Conservation (phyloP, 2,888 invertebrate genomes). For the Andrena camellia region DNA sequence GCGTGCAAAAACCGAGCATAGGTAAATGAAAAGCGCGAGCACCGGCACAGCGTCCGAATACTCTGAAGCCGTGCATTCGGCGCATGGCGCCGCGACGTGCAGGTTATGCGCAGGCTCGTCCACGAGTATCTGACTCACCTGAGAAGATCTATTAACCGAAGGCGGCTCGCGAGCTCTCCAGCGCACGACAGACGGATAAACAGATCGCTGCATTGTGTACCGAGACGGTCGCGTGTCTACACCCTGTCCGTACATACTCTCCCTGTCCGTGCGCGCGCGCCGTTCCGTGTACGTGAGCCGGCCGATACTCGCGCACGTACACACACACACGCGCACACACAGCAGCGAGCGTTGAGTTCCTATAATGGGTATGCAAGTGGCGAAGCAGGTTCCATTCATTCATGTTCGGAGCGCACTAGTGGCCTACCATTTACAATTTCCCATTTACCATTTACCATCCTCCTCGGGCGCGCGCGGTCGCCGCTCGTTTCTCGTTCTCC, state of each 20-base stretch:
- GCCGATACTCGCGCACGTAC: constrained; percentile 54
- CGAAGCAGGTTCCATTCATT: constrained; percentile 84
- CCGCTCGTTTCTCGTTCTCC: constrained; percentile 67
- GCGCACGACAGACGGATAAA: constrained; percentile 65
- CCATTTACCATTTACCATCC: constrained; percentile 80
- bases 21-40: background rate
- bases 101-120: background rate
- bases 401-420: constrained; percentile 80
- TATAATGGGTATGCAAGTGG: constrained; percentile 83
- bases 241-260: constrained; percentile 34
- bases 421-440: constrained; percentile 83
- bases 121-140: background rate
- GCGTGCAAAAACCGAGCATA: background rate
- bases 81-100: background rate
- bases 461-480: constrained; percentile 71
- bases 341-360: constrained; percentile 67
- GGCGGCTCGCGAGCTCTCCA: constrained; percentile 23
- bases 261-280: constrained; percentile 1
- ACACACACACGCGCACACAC: constrained; percentile 38
- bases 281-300: constrained; percentile 44
- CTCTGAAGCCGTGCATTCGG: background rate
- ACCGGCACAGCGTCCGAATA: background rate
- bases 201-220: constrained; percentile 62
- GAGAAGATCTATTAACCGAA: constrained; percentile 47
- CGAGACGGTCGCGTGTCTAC: constrained; percentile 56